Evolutionary conservation across 2,888 invertebrate species (phyloP).

Genomic region (Agrochola macilenta): DNA sequence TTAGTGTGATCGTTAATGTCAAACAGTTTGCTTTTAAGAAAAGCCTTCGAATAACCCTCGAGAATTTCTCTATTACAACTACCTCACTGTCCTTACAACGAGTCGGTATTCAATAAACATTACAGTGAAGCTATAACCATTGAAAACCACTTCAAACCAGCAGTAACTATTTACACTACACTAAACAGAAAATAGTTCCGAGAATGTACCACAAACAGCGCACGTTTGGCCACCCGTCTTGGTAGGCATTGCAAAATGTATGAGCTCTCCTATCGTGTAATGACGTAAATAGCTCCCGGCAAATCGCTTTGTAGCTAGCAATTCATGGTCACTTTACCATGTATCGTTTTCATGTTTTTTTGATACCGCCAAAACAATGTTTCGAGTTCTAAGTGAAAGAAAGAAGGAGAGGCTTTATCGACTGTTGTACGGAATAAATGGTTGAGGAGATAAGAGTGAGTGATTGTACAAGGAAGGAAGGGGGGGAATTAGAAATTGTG

Average conservation of each 20-base stretch:
- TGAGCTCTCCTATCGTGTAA: conserved; percentile 78
- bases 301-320: conserved; percentile 76
- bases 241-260: conserved; percentile 73
- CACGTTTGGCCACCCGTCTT: conserved; percentile 52
- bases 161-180: conserved; percentile 5
- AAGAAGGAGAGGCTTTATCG: conserved; percentile 29
- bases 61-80: neutral
- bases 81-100: neutral
- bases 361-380: conserved; percentile 63
- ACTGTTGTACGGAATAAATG: conserved; percentile 48
- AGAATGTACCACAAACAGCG: conserved; percentile 37
- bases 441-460: conserved; percentile 46
- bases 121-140: neutral
- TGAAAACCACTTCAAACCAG: neutral
- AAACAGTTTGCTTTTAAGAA: neutral
- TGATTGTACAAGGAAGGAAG: conserved; percentile 28
- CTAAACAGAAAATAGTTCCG: conserved; percentile 16
- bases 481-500: conserved; percentile 50
- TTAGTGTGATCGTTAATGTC: neutral
- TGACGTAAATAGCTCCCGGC: conserved; percentile 82
- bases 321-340: conserved; percentile 77
- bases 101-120: neutral
- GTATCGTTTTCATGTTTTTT: conserved; percentile 60
- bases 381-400: conserved; percentile 50
- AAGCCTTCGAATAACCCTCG: neutral